These are phyloP conservation scores for Gortyna flavago DNA, from an alignment of 2,888 invertebrate genomes.

Conservation along the genomic window DNA sequence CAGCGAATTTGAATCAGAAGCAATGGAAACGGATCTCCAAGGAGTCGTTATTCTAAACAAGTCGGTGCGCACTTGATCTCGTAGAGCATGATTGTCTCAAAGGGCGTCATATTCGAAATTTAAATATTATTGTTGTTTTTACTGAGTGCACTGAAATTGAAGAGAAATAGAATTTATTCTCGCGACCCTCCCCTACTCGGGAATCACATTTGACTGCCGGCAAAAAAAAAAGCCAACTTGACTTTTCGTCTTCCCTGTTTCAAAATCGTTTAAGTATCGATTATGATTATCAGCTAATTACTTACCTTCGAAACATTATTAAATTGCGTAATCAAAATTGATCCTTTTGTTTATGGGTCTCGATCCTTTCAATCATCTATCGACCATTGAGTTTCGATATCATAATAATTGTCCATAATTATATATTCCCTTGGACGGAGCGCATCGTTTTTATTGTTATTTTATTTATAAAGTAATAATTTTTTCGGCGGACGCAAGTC, in stretches of 20 bases:
- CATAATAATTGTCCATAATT: conserved; percentile 90
- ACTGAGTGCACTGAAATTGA: conserved; percentile 88
- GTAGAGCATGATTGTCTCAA: conserved; percentile 73
- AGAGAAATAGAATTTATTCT: conserved; percentile 87
- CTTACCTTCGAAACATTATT: conserved; percentile 79
- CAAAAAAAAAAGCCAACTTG: conserved; percentile 72
- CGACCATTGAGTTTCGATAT: conserved; percentile 89
- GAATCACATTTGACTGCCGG: conserved; percentile 81
- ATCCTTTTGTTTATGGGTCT: conserved; percentile 89
- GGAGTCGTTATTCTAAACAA: conserved; percentile 69
- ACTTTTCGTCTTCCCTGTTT: conserved; percentile 71
- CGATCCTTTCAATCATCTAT: conserved; percentile 90
- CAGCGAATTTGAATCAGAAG: conserved; percentile 38
- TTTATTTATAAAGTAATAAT: conserved; percentile 90
- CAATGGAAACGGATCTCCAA: conserved; percentile 55
- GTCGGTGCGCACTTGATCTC: conserved; percentile 67
- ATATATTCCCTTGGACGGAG: conserved; percentile 88
- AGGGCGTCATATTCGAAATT: conserved; percentile 83
- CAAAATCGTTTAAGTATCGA: conserved; percentile 73
- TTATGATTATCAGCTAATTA: conserved; percentile 86
- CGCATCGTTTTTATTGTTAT: conserved; percentile 90
- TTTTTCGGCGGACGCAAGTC: conserved; percentile 87
- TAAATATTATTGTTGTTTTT: conserved; percentile 89
- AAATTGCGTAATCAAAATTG: conserved; percentile 88
- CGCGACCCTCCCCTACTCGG: conserved; percentile 78